A percentile compares a stretch with the other conserved stretches of the same genome.
phyloP scores from a whole-genome alignment of 2,113 vertebrate genomes.

The Patagioenas fasciata region DNA sequence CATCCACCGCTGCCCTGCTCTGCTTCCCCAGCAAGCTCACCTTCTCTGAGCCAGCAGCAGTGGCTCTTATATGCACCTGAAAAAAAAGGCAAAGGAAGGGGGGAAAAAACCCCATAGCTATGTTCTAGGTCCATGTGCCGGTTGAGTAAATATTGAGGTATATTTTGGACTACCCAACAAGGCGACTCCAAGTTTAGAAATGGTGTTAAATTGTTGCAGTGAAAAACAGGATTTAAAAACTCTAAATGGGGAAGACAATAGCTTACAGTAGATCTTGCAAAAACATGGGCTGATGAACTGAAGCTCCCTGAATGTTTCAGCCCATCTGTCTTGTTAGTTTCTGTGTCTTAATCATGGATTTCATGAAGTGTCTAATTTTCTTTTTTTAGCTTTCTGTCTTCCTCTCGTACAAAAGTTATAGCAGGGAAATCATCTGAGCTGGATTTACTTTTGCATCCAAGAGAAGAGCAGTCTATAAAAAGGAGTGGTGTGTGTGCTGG shows the following conservation, averaged over 20 bases:
- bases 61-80: rapidly evolving
- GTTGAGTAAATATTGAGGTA: neutral
- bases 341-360: conserved; percentile 70
- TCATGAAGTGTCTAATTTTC: conserved; percentile 68
- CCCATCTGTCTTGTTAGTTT: conserved; percentile 73
- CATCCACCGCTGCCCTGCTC: rapidly evolving
- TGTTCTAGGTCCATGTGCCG: neutral
- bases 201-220: neutral
- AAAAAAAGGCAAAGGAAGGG: neutral
- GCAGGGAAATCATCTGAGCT: conserved; percentile 57
- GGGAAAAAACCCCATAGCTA: neutral
- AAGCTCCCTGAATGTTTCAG: conserved; percentile 46
- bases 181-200: neutral
- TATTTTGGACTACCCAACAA: neutral
- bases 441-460: conserved; percentile 38
- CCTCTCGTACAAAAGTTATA: conserved; percentile 63
- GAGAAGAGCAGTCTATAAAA: conserved; percentile 42
- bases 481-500: conserved; percentile 27
- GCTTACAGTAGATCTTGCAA: neutral
- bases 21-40: neutral
- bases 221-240: neutral
- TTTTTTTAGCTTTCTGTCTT: conserved; percentile 68
- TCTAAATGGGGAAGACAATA: neutral
- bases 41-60: neutral
- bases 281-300: conserved; percentile 13